Conservation (phyloP, 1,140 invertebrate genomes). For the Orchesella cincta region DNA sequence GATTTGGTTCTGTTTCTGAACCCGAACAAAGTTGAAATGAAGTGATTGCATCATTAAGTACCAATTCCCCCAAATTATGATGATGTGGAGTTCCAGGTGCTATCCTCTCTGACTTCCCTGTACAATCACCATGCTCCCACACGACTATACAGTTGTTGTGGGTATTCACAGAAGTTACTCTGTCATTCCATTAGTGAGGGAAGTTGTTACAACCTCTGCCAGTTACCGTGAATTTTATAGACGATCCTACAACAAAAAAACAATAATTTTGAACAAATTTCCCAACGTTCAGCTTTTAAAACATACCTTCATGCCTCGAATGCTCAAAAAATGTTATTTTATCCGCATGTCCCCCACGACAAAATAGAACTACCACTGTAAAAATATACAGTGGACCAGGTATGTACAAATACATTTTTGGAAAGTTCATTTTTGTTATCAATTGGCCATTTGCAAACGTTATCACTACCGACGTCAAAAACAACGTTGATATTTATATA, state of each 20-base stretch:
- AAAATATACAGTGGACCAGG: neutral
- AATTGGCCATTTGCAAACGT: too few species aligned
- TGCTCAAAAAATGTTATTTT: neutral
- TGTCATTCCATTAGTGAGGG: neutral
- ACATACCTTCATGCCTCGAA: neutral
- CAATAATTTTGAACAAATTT: neutral
- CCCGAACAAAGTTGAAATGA: neutral
- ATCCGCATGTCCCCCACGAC: neutral
- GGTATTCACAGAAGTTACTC: neutral
- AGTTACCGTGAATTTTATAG: neutral
- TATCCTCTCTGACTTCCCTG: neutral
- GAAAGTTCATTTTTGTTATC: too few species aligned
- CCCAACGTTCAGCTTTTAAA: neutral
- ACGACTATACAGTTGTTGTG: neutral
- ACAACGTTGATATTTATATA: too few species aligned
- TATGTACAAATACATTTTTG: too few species aligned
- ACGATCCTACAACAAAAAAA: neutral
- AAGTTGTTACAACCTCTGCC: neutral
- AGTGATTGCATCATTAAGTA: neutral
- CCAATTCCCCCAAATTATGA: neutral
- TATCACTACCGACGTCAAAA: too few species aligned
- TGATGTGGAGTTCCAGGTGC: too few species aligned
- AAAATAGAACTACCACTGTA: neutral
- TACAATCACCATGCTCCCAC: neutral
- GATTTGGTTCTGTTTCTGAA: neutral